Percentiles rank a stretch among this genome's conserved stretches.
Evolutionary conservation across 2,888 invertebrate genomes (phyloP).

Genomic region (Byasa hedistus): DNA sequence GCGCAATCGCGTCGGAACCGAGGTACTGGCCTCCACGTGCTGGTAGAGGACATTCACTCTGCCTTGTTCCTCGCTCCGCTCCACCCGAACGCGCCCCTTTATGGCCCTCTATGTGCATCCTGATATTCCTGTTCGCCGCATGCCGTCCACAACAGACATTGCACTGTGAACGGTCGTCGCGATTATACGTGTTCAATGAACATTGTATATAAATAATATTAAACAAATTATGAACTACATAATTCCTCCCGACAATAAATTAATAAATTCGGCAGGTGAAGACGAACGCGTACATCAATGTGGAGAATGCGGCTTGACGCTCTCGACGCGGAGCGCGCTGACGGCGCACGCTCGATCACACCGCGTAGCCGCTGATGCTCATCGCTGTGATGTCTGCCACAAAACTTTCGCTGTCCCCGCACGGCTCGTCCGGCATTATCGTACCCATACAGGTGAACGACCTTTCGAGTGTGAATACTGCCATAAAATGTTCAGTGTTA

Average conservation of each 20-base stretch:
- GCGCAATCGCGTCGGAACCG: slow-evolving; percentile 60
- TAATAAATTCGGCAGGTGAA: slow-evolving; percentile 72
- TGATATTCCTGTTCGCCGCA: slow-evolving; percentile 73
- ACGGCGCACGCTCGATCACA: slow-evolving; percentile 84
- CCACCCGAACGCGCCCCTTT: slow-evolving; percentile 43
- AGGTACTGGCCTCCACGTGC: slow-evolving; percentile 77
- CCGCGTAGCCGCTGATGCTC: slow-evolving; percentile 83
- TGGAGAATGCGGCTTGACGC: slow-evolving; percentile 86
- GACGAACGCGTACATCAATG: slow-evolving; percentile 79
- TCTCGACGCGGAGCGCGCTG: slow-evolving; percentile 87
- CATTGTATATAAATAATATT: slow-evolving; percentile 27
- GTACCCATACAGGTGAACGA: slow-evolving; percentile 94
- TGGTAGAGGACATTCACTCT: slow-evolving; percentile 56
- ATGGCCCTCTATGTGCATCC: slow-evolving; percentile 69
- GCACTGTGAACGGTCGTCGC: slow-evolving; percentile 67
- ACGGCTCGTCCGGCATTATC: slow-evolving; percentile 89
- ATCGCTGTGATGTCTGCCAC: slow-evolving; percentile 93
- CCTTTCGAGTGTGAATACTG: slow-evolving; percentile 96
- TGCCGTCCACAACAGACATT: slow-evolving; percentile 70
- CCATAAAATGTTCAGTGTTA: slow-evolving; percentile 94
- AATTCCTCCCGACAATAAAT: slow-evolving; percentile 48
- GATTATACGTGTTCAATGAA: slow-evolving; percentile 40
- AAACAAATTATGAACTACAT: slow-evolving; percentile 47
- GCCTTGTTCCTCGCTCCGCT: slow-evolving; percentile 48
- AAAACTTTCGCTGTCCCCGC: slow-evolving; percentile 96